Conservation (phyloP, 2,113 vertebrate species). For the Halichoerus grypus region DNA sequence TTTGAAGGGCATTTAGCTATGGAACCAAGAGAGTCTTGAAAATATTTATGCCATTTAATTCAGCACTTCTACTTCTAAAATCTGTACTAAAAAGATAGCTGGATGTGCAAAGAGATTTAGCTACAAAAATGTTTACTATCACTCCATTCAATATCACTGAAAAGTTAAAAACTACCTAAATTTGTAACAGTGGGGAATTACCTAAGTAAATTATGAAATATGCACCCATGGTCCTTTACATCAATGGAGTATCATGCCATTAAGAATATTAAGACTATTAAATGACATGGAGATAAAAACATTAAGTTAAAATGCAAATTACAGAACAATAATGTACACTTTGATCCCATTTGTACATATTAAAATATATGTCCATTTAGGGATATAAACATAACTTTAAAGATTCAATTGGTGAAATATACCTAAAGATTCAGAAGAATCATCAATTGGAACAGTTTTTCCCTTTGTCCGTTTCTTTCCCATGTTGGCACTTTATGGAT, state of each 20-base stretch:
- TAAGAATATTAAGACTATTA: constrained; percentile 35
- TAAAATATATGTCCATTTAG: constrained; percentile 43
- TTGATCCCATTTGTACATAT: background rate
- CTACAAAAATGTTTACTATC: background rate
- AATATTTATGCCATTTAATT: background rate
- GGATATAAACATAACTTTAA: constrained; percentile 36
- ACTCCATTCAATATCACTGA: background rate
- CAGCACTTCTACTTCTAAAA: background rate
- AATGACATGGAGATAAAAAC: constrained; percentile 28
- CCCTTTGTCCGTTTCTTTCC: constrained; percentile 89
- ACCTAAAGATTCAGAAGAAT: constrained; percentile 82
- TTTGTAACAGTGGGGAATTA: background rate
- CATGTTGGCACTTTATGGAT: constrained; percentile 83
- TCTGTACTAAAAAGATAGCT: constrained; percentile 38
- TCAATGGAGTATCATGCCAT: constrained; percentile 16
- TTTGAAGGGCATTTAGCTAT: background rate
- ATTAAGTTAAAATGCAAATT: constrained; percentile 41
- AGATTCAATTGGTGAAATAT: constrained; percentile 66
- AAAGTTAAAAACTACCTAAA: background rate
- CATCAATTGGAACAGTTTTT: constrained; percentile 81
- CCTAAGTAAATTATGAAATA: constrained; percentile 12
- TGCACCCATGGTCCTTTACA: background rate
- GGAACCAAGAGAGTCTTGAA: background rate
- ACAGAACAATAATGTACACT: constrained; percentile 2
- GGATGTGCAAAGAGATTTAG: background rate